These are phyloP conservation scores for Oenanthe melanoleuca DNA, from an alignment of 2,113 vertebrate genomes.

Conservation along the genomic window DNA sequence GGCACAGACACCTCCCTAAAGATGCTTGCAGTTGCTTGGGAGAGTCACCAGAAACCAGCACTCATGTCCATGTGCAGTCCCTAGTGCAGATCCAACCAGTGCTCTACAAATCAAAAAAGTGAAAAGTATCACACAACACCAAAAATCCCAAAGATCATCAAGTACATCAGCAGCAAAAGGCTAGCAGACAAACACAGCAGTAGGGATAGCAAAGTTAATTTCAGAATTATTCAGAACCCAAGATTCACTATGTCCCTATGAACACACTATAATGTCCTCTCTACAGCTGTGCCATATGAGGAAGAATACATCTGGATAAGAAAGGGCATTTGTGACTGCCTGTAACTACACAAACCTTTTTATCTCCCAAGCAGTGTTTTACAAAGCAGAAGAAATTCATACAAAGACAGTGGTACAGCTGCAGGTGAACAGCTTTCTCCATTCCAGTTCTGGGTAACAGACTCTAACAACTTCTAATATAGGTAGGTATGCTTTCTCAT, in stretches of 20 bases:
- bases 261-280: not conserved
- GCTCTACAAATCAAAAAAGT: not conserved
- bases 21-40: not conserved
- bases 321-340: not conserved
- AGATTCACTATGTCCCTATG: not conserved
- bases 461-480: not conserved
- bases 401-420: not conserved
- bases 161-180: not conserved
- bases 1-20: not conserved
- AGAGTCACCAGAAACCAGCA: not conserved
- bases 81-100: not conserved
- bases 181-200: not conserved
- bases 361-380: not conserved
- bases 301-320: not conserved
- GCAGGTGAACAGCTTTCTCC: not conserved
- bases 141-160: not conserved
- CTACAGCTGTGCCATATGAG: not conserved
- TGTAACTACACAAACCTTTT: not conserved
- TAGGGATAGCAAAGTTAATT: not conserved
- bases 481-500: not conserved
- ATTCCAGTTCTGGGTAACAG: not conserved
- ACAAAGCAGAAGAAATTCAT: not conserved
- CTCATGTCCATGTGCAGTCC: not conserved
- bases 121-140: not conserved
- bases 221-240: not conserved